Conservation (phyloP, 2,888 invertebrate genomes). For the Eulithis prunata region DNA sequence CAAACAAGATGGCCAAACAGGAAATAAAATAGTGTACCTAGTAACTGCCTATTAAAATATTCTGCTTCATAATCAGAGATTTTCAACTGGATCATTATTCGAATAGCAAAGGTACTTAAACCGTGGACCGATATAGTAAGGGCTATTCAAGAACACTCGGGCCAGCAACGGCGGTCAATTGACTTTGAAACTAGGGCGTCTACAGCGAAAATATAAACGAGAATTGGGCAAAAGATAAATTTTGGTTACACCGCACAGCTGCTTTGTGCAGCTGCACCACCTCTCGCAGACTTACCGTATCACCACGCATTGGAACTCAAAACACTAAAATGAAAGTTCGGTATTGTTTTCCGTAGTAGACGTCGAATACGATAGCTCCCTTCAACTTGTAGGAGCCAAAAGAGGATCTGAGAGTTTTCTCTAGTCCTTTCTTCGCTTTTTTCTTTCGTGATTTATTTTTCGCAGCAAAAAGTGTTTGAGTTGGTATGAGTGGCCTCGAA, state of each 20-base stretch:
- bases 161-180: constrained; percentile 52
- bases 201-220: too few relatives aligned
- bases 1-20: background rate
- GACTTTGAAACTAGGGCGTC: constrained; percentile 55
- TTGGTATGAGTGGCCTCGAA: constrained; percentile 14
- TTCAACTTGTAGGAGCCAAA: constrained; percentile 9
- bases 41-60: background rate
- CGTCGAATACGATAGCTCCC: constrained; percentile 49
- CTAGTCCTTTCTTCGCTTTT: constrained; percentile 29
- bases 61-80: background rate
- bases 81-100: constrained; percentile 4
- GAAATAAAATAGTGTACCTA: too few relatives aligned
- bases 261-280: too few relatives aligned
- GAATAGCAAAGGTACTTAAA: constrained; percentile 4
- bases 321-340: too few relatives aligned
- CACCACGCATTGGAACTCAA: too few relatives aligned
- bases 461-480: constrained; percentile 25
- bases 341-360: too few relatives aligned
- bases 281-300: too few relatives aligned
- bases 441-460: constrained; percentile 39
- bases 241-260: too few relatives aligned
- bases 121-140: constrained; percentile 30
- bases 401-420: constrained; percentile 42
- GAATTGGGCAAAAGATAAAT: too few relatives aligned
- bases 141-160: constrained; percentile 45